These are phyloP conservation scores for Smutsia gigantea DNA, from an alignment of 2,797 vertebrate genomes.

Conservation along the genomic window DNA sequence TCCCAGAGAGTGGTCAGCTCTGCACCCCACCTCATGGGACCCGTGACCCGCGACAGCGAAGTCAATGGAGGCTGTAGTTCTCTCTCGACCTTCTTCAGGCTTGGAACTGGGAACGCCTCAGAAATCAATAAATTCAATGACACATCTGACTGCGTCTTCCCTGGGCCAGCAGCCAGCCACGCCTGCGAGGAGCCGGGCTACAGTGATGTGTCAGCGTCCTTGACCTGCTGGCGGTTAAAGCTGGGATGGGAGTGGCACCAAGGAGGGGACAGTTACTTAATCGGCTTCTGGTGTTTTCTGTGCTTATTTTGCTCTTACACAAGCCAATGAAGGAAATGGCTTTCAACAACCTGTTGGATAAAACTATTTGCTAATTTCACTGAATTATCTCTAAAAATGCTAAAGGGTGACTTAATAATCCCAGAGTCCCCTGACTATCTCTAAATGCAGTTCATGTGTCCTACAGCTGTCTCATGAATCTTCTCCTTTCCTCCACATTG, in stretches of 20 bases:
- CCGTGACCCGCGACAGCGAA: neutral
- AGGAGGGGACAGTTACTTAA: neutral
- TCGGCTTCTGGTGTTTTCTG: neutral
- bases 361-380: neutral
- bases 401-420: neutral
- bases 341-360: neutral
- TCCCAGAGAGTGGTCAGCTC: neutral
- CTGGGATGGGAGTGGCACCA: neutral
- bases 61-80: neutral
- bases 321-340: neutral
- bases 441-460: neutral
- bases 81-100: neutral
- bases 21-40: neutral
- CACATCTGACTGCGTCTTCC: neutral
- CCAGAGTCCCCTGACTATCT: neutral
- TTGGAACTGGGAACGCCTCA: neutral
- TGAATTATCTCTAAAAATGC: neutral
- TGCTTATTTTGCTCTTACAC: neutral
- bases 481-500: neutral
- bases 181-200: neutral
- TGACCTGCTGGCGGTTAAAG: neutral
- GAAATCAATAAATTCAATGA: neutral
- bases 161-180: neutral
- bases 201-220: neutral
- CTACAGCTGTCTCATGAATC: neutral